Percentiles rank a stretch among this genome's conserved stretches.
These are phyloP conservation scores for Stictonetta naevosa DNA, from an alignment of 2,113 vertebrate genomes.

Conservation along the genomic window DNA sequence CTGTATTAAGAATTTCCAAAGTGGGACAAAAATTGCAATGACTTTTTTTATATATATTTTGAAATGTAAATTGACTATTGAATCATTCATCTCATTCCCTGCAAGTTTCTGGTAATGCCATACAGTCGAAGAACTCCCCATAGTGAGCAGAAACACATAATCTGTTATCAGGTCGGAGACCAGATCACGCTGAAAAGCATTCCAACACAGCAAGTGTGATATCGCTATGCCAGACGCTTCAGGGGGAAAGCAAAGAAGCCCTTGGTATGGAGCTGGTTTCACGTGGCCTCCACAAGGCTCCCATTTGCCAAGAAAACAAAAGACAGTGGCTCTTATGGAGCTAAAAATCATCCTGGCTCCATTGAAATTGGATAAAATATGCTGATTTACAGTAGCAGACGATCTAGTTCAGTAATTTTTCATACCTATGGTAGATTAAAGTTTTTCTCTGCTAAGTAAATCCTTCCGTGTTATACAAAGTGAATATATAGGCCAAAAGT, in stretches of 20 bases:
- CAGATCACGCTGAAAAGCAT: neutral
- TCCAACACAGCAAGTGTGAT: neutral
- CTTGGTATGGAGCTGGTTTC: neutral
- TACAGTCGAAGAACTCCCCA: accelerated
- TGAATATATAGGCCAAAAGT: neutral
- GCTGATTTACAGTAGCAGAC: neutral
- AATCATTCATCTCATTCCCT: neutral
- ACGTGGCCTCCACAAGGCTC: neutral
- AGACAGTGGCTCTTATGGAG: neutral
- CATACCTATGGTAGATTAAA: neutral
- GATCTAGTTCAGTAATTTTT: neutral
- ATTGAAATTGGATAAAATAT: neutral
- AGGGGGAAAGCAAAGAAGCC: neutral
- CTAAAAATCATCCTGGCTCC: neutral
- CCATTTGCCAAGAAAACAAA: neutral
- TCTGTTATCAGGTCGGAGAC: neutral
- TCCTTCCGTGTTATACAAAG: neutral
- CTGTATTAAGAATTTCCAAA: neutral
- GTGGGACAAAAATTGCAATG: neutral
- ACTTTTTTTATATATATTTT: neutral
- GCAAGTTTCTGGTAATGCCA: neutral
- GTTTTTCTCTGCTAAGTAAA: neutral
- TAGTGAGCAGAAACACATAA: neutral
- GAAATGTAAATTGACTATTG: neutral
- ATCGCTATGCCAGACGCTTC: neutral